phyloP scores from a whole-genome alignment of 2,888 invertebrate species.

The Allophyes oxyacanthae region DNA sequence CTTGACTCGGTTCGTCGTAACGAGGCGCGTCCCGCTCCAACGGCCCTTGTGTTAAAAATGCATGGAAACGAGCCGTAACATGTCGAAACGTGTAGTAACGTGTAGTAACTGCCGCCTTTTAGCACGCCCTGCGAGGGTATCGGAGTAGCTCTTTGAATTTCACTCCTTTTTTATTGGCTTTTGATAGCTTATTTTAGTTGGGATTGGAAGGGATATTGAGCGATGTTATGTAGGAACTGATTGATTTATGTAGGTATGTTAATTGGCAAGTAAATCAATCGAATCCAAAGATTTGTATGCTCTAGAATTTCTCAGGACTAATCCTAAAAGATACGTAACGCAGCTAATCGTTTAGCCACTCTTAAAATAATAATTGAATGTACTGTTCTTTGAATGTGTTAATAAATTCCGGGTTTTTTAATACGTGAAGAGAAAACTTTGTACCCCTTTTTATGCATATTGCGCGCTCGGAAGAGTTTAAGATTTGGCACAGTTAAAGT shows the following conservation, averaged over 20 bases:
- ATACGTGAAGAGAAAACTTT: too few species aligned
- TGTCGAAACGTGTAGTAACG: slow-evolving; percentile 62
- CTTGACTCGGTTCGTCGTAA: slow-evolving; percentile 73
- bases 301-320: too few species aligned
- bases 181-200: slow-evolving; percentile 34
- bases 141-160: slow-evolving; percentile 17
- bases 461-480: too few species aligned
- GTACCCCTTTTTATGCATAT: too few species aligned
- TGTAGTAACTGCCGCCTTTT: slow-evolving; percentile 50
- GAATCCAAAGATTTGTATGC: too few species aligned
- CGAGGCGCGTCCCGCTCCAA: slow-evolving; percentile 59
- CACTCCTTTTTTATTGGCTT: slow-evolving; percentile 31
- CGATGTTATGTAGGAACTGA: slow-evolving; percentile 5
- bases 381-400: too few species aligned
- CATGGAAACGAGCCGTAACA: slow-evolving; percentile 66
- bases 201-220: background rate
- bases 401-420: too few species aligned
- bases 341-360: too few species aligned
- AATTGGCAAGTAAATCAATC: too few species aligned
- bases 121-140: slow-evolving; percentile 38
- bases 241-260: background rate
- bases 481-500: too few species aligned
- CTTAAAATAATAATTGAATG: too few species aligned
- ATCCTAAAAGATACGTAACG: too few species aligned
- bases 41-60: slow-evolving; percentile 70